Percentiles rank a stretch among this genome's conserved stretches.
These are phyloP conservation scores for Phasia obesa DNA, from an alignment of 2,888 invertebrate genomes.

Conservation along the genomic window DNA sequence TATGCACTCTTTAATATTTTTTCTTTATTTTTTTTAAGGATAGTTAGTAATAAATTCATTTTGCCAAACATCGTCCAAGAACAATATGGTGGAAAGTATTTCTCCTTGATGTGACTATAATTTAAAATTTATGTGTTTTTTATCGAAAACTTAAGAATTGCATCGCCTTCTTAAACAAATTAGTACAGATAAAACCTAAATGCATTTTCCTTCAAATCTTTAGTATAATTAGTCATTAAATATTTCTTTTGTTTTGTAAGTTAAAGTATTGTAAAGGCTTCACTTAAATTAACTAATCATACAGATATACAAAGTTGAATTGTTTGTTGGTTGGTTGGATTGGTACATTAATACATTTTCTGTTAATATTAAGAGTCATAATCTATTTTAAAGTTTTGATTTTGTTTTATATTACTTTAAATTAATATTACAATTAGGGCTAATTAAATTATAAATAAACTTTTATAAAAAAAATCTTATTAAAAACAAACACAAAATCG, in stretches of 20 bases:
- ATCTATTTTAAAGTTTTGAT: constrained; percentile 34
- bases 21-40: constrained; percentile 21
- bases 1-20: too few relatives aligned
- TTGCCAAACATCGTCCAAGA: constrained; percentile 11
- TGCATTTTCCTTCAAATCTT: constrained; percentile 46
- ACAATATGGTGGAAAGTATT: constrained; percentile 3
- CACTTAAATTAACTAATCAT: constrained; percentile 43
- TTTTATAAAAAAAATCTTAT: background rate
- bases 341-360: constrained; percentile 23
- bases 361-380: constrained; percentile 41
- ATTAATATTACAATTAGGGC: constrained; percentile 41
- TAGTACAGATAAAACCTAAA: constrained; percentile 51
- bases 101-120: constrained; percentile 3
- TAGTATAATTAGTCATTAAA: constrained; percentile 24
- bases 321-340: constrained; percentile 29
- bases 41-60: constrained; percentile 31
- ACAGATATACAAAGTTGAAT: constrained; percentile 46
- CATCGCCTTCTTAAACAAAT: constrained; percentile 5
- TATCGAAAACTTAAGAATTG: too few relatives aligned
- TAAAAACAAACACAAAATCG: constrained; percentile 14
- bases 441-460: constrained; percentile 25
- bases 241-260: constrained; percentile 13
- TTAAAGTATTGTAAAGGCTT: constrained; percentile 47
- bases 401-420: constrained; percentile 24
- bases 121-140: constrained; percentile 19